Evolutionary conservation across 35 echinoderm and acorn worm genomes (phyloP), one percentile per base, ranked within the genome.

Genomic region (Apostichopus parvimensis): DNA sequence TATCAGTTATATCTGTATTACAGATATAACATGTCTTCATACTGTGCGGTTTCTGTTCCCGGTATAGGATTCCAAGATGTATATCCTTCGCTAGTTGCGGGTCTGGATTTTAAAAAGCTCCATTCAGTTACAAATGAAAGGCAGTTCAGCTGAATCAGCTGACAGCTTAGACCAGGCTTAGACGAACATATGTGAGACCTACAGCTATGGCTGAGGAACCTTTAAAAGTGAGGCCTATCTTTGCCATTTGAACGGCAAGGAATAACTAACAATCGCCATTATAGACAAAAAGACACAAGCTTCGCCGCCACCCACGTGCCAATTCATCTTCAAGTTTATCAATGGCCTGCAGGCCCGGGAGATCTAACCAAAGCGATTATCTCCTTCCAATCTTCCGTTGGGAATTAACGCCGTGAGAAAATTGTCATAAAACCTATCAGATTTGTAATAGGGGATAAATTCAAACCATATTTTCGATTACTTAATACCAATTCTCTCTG

Each of bases 381-480:
- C n/a, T 84, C n/a, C 81, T 58, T 84, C 6, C 13, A 84, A 59
- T 58, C 8, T 18, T 60, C 81, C 54, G 54, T 20, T 5, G 81
- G 55, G 81, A 84, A 59, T 58, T 59, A 22, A n/a, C 55, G 55
- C 81, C 81, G 81, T 84, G 81, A 84, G 81, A 60, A 59, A 20
- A 84, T 21, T 57, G 81, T 17, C 81, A 59, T 84, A 59, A 84
- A 61, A 58, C n/a, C 81, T 55, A 84, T 84, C 56, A 84, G 58
- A n/a, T 84, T 84, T 84, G 81, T 84, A 84, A 84, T 84, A 84
- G 81, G 8, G 54, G 56, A 84, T 84, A 84, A 84, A 84, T 84
- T 84, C 81, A 84, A 84, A 84, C 55, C 81, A 84, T 59, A 84
- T 84, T 84, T 84, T 59, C 81, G 11, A 75, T 20, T 75, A 75